Evolutionary conservation across 2,888 invertebrate species (phyloP), one percentile per base, ranked within the genome.

Genomic region (Melinaea menophilus): DNA sequence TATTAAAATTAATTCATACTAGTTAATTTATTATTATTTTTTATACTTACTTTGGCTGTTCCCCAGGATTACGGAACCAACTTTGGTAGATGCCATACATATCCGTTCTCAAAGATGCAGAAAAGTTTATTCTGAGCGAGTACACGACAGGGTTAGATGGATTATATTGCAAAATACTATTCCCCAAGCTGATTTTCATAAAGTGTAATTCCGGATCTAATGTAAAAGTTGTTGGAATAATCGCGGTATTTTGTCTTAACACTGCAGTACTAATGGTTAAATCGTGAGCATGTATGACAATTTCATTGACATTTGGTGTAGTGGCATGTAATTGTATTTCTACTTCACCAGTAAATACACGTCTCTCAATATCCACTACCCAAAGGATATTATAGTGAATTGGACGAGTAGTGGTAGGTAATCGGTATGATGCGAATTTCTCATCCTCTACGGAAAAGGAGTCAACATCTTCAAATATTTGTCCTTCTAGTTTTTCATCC

Each of bases 331-430:
- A 58, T 0, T 72, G 7, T 4, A 93, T 92, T 0, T 62, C 63
- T 0, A 88, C 87, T 1, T 48, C 54, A 1, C 93, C 93, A 2
- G 66, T 55, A 61, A 91, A 90, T 0, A 62, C 9, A 12, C 77
- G 68, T 2, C 48, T 55, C 0, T 67, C 57, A 0, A 92, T 80
- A 62, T 91, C 80, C 0, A 93, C 86, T 0, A 70, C 73, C 73
- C 94, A 82, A 0, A 81, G 68, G 0, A 94, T 74, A 0, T 85
- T 76, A 71, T 94, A 95, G 35, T 82, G 80, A 0, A 60, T 69
- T 0, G 94, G 94, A 13, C 63, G 71, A 0, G 94, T 88, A 0
- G 86, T 85, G 0, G 73, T 84, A 0, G 92, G 92, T 2, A 93
- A 79, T 41, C 92, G 80, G 72, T 84, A 92, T 12, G 66, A 64